Evolutionary conservation across 1,140 invertebrate genomes (phyloP), one percentile per base, ranked within the genome.

Genomic region (Acyrthosiphon pisum): DNA sequence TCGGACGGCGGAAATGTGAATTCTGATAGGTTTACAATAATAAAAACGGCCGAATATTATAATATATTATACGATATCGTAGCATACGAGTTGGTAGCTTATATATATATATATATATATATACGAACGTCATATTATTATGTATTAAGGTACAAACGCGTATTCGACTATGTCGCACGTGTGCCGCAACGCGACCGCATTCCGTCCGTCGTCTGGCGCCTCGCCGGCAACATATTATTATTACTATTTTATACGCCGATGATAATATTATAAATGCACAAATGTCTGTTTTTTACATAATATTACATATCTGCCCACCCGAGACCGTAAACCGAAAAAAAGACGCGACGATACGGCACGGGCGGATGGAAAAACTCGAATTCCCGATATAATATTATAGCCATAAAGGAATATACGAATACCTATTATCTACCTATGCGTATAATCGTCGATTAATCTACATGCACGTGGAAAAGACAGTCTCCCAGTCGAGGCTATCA

Each of bases 141-240:
- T 76, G n/a, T 76, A 76, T 76, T n/a, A 76, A 76, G n/a, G n/a
- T n/a, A 76, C 60, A 76, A n/a, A 76, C 30, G 60, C 60, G 60
- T n/a, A 76, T 76, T 76, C 60, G 35, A 68, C 91, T 81, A 83
- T 84, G 91, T 93, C 91, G 48, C 26, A 53, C 44, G 81, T 41
- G 68, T 93, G 84, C 50, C 48, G 81, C 91, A 93, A 93, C 91
- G 46, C 48, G 46, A 93, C 91, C 53, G 81, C 91, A 93, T 93
- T 93, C 91, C 91, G 81, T 56, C 91, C 81, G 81, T 37, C 35
- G 81, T 41, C 91, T 86, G 81, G 91, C 91, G 81, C 91, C 76
- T 50, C 48, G 20, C n/a, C 35, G n/a, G 26, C 23, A 92, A 56
- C 88, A 18, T 37, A 53, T 14, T 46, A 86, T 41, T 86, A 53